phyloP scores from a whole-genome alignment of 2,888 invertebrate species.

The Drosophila mayaguana region DNA sequence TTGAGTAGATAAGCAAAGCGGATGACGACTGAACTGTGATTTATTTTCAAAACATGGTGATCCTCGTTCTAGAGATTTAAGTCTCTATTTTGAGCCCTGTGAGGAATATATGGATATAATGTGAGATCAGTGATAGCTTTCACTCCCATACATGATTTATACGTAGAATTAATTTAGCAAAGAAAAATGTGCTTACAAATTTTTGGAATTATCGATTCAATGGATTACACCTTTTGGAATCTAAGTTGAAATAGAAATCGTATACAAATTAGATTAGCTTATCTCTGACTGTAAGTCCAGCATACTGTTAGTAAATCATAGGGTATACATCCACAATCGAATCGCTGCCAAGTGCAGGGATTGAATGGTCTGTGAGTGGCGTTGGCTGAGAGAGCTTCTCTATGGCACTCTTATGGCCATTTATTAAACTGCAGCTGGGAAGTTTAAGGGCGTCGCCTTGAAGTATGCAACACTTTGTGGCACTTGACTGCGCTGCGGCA shows the following conservation, averaged over 20 bases:
- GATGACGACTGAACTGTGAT: not conserved
- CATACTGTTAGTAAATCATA: not conserved
- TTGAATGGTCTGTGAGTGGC: not conserved
- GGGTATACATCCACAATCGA: not conserved
- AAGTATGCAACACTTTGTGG: conserved; percentile 56
- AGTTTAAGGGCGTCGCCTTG: conserved; percentile 66
- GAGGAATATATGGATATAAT: no score
- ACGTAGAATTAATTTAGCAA: no score
- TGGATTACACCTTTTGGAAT: no score
- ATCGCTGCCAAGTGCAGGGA: not conserved
- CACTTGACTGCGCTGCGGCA: conserved; percentile 46
- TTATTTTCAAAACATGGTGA: no score
- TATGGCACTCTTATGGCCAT: not conserved
- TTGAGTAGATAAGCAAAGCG: not conserved
- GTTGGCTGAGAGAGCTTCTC: not conserved
- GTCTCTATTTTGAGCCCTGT: no score
- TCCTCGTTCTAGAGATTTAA: no score
- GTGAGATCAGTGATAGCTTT: no score
- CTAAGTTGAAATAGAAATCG: no score
- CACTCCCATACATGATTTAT: no score
- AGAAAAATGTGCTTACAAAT: no score
- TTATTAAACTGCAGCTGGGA: conserved; percentile 45
- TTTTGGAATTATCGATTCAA: no score
- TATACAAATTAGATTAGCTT: no score
- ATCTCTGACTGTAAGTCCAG: not conserved